Conservation (phyloP, 2,888 invertebrate species). For the Plagodis dolabraria region DNA sequence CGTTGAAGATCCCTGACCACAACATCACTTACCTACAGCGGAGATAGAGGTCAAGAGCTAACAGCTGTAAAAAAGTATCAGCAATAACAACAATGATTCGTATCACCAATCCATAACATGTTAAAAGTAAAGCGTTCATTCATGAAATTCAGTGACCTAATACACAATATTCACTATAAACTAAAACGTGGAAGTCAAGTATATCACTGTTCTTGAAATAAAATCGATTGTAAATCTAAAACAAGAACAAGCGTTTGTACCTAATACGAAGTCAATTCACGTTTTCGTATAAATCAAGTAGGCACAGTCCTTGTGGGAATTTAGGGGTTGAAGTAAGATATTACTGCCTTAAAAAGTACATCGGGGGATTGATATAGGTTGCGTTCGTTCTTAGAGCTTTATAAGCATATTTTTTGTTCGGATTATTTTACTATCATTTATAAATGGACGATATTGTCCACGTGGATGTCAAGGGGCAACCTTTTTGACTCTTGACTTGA, state of each 20-base stretch:
- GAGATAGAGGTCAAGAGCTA: too few relatives aligned
- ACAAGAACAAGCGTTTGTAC: constrained; percentile 31
- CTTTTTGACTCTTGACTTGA: too few relatives aligned
- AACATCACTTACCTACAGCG: too few relatives aligned
- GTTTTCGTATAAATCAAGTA: constrained; percentile 43
- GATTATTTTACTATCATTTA: not conserved
- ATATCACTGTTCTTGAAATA: constrained; percentile 6
- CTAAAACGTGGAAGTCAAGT: too few relatives aligned
- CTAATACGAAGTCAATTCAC: constrained; percentile 36
- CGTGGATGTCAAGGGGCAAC: too few relatives aligned
- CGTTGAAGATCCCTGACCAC: too few relatives aligned
- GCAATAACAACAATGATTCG: too few relatives aligned
- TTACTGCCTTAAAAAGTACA: constrained; percentile 33
- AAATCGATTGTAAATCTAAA: constrained; percentile 24
- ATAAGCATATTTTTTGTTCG: constrained; percentile 16
- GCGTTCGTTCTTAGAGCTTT: constrained; percentile 15
- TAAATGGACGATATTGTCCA: too few relatives aligned
- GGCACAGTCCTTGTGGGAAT: constrained; percentile 32
- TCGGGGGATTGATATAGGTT: constrained; percentile 23
- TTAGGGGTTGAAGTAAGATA: constrained; percentile 33
- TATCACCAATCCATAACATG: too few relatives aligned
- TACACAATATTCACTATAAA: not conserved
- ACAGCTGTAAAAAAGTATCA: too few relatives aligned
- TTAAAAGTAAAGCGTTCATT: too few relatives aligned
- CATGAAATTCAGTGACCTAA: too few relatives aligned